Conservation (phyloP, 2,888 invertebrate species). For the Synanthedon andrenaeformis region DNA sequence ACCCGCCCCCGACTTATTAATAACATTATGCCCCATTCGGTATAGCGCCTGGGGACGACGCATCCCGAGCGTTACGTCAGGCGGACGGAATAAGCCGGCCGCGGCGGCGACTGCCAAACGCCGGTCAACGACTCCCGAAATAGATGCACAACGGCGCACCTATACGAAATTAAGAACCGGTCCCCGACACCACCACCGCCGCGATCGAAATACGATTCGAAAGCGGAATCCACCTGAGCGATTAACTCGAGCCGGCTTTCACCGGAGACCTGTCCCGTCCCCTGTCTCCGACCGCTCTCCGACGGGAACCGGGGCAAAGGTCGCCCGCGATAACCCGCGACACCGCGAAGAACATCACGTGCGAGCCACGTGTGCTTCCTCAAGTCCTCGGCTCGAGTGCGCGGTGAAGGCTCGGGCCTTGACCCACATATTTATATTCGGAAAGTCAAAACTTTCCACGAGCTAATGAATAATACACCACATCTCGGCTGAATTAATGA, state of each 20-base stretch:
- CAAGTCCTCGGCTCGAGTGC: conserved; percentile 6
- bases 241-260: conserved; percentile 56
- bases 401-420: conserved; percentile 23
- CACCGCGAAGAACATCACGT: conserved; percentile 1
- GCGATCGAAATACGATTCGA: conserved; percentile 56
- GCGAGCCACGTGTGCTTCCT: conserved; percentile 7
- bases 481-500: conserved; percentile 15
- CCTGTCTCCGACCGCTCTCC: conserved; percentile 12
- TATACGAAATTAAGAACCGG: conserved; percentile 59
- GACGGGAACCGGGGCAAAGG: neutral
- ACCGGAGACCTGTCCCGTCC: conserved; percentile 26
- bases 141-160: conserved; percentile 58
- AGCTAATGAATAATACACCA: conserved; percentile 34
- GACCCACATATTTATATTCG: conserved; percentile 45
- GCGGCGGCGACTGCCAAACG: conserved; percentile 37
- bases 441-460: conserved; percentile 42
- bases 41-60: conserved; percentile 30
- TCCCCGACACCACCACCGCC: conserved; percentile 39
- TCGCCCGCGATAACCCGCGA: neutral
- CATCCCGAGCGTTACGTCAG: conserved; percentile 34
- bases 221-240: conserved; percentile 60
- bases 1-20: conserved; percentile 41
- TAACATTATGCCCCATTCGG: conserved; percentile 40
- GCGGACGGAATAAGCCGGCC: conserved; percentile 39
- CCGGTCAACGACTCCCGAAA: conserved; percentile 69